phyloP scores from a whole-genome alignment of 1,140 invertebrate genomes.

The Tachypleus tridentatus region DNA sequence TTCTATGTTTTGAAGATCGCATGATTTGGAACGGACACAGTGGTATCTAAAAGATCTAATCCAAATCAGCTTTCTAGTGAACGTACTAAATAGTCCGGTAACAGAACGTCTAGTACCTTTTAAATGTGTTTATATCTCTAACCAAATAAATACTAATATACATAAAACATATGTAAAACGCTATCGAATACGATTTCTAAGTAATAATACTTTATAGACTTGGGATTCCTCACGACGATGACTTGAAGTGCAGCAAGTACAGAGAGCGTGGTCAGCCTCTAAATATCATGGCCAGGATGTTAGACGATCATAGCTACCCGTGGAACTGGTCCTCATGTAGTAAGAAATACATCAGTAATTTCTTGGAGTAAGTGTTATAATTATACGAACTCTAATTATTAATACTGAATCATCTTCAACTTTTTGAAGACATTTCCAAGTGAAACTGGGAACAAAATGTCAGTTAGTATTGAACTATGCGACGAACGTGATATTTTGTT shows the following conservation, averaged over 20 bases:
- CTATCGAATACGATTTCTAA: neutral
- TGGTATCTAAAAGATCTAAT: no score
- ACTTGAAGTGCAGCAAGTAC: conserved; percentile 48
- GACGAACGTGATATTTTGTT: no score
- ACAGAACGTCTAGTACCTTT: no score
- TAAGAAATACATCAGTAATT: conserved; percentile 66
- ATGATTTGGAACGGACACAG: no score
- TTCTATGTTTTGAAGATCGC: no score
- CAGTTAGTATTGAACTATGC: no score
- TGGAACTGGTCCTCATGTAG: conserved; percentile 87
- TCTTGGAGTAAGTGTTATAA: conserved; percentile 56
- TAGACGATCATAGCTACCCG: conserved; percentile 72
- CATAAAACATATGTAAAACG: neutral
- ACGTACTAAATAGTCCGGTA: no score
- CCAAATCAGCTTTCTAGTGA: no score
- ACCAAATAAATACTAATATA: no score
- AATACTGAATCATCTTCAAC: no score
- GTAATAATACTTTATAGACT: conserved; percentile 43
- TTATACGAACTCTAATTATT: no score
- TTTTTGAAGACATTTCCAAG: conserved; percentile 22
- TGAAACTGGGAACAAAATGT: conserved; percentile 22
- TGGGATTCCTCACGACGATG: conserved; percentile 80
- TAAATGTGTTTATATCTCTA: no score
- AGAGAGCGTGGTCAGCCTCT: conserved; percentile 28
- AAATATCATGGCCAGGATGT: conserved; percentile 70